phyloP scores from a whole-genome alignment of 2,888 invertebrate genomes.

The Lasioglossum pauxillum region DNA sequence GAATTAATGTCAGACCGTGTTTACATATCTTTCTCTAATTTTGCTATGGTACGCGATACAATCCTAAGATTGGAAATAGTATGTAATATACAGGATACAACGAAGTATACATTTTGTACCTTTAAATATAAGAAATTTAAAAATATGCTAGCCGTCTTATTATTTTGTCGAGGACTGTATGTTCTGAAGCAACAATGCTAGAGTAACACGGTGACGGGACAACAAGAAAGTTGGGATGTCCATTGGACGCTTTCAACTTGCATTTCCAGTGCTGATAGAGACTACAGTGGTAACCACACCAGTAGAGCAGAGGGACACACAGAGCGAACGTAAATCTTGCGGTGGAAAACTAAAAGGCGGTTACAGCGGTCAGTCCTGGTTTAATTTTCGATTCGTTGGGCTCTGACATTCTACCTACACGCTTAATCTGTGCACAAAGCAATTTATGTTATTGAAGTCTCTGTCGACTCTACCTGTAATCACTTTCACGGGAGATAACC shows the following conservation, averaged over 20 bases:
- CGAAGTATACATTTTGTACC: too few relatives aligned
- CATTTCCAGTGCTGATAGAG: conserved; percentile 11
- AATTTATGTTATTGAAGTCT: conserved; percentile 73
- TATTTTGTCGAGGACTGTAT: too few relatives aligned
- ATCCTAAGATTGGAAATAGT: too few relatives aligned
- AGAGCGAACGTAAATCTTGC: conserved; percentile 42
- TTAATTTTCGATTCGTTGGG: conserved; percentile 65
- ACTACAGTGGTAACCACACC: conserved; percentile 27
- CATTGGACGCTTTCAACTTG: background rate
- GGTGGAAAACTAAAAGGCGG: conserved; percentile 59
- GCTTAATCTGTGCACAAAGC: conserved; percentile 62
- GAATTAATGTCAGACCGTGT: too few relatives aligned
- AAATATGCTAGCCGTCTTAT: too few relatives aligned
- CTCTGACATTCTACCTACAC: conserved; percentile 35
- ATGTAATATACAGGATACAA: too few relatives aligned
- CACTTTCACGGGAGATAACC: conserved; percentile 63
- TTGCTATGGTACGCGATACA: too few relatives aligned
- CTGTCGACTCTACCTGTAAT: conserved; percentile 50
- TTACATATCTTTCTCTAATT: too few relatives aligned
- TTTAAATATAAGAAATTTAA: too few relatives aligned
- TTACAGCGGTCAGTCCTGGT: conserved; percentile 33
- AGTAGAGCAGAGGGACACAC: conserved; percentile 25
- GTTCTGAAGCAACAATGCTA: background rate
- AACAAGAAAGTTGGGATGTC: conserved; percentile 14
- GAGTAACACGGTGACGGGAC: background rate